A percentile compares a stretch with the other conserved stretches of the same genome.
phyloP scores from a whole-genome alignment of 1,140 invertebrate genomes.

The Mycetomoellerius zeteki region DNA sequence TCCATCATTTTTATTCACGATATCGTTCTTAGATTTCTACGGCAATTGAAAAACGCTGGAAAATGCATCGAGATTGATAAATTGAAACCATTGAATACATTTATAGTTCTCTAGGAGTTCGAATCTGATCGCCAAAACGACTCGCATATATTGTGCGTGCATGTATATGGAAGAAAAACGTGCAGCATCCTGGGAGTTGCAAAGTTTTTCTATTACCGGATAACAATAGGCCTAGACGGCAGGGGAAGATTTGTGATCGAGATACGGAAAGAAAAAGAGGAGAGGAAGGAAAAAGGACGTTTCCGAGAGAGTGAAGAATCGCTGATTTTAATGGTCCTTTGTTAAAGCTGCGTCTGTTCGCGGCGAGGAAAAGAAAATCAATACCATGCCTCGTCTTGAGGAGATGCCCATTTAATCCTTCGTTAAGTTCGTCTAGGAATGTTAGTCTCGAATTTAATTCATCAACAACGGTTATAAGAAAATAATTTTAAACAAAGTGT shows the following conservation, averaged over 20 bases:
- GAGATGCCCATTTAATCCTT: slow-evolving; percentile 66
- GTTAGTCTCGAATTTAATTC: slow-evolving; percentile 39
- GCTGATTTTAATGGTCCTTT: slow-evolving; percentile 76
- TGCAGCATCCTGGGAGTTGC: slow-evolving; percentile 28
- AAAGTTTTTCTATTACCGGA: slow-evolving; percentile 73
- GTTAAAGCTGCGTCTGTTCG: slow-evolving; percentile 66
- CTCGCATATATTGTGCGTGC: slow-evolving; percentile 13
- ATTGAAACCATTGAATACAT: not conserved
- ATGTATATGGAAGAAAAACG: slow-evolving; percentile 50
- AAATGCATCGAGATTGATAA: slow-evolving; percentile 25
- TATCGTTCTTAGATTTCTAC: not conserved
- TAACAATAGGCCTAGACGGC: slow-evolving; percentile 55
- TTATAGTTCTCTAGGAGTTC: slow-evolving; percentile 16
- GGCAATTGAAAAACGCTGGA: not conserved
- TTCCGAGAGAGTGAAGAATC: slow-evolving; percentile 66
- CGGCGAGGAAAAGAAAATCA: slow-evolving; percentile 71
- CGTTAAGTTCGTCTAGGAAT: slow-evolving; percentile 49
- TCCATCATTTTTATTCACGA: not conserved
- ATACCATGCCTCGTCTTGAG: slow-evolving; percentile 59
- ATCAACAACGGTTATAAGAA: slow-evolving; percentile 3
- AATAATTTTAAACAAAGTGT: not conserved
- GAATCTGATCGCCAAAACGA: slow-evolving; percentile 23
- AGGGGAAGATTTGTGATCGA: slow-evolving; percentile 61
- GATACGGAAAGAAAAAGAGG: slow-evolving; percentile 62
- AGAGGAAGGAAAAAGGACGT: slow-evolving; percentile 55